A percentile compares a stretch with the other conserved stretches of the same genome.
These are phyloP conservation scores for Desmophyllum pertusum DNA, from an alignment of 92 coral and sea anemone species.

Conservation along the genomic window DNA sequence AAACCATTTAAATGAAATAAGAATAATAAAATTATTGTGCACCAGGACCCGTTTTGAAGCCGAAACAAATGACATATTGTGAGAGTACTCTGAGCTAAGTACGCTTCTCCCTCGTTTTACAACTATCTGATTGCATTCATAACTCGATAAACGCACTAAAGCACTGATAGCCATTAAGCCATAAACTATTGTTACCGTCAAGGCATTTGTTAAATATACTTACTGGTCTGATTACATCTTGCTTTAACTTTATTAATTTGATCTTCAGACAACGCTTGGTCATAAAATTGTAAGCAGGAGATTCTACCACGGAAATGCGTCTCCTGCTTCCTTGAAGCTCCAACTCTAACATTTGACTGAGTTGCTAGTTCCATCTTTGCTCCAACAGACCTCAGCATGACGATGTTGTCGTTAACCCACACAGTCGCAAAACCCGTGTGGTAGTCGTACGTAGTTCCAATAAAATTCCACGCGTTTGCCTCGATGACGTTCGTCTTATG, in stretches of 20 bases:
- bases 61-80: not conserved
- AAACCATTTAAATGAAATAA: too few relatives aligned
- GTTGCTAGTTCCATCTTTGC: constrained; percentile 53
- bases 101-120: not conserved
- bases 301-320: constrained; percentile 41
- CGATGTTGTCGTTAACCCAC: constrained; percentile 51
- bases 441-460: constrained; percentile 55
- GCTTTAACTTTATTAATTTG: constrained; percentile 39
- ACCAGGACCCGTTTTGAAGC: too few relatives aligned
- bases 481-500: constrained; percentile 1
- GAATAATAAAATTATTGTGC: too few relatives aligned
- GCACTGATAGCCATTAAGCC: not conserved
- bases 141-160: not conserved
- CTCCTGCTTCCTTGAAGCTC: constrained; percentile 20
- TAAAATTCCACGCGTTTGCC: constrained; percentile 52
- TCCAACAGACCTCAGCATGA: constrained; percentile 20
- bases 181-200: not conserved
- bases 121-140: not conserved
- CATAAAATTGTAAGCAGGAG: constrained; percentile 55
- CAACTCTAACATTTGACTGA: constrained; percentile 43
- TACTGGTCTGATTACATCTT: constrained; percentile 16
- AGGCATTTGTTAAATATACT: not conserved
- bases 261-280: constrained; percentile 46
- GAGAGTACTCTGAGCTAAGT: too few relatives aligned
- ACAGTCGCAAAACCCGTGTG: constrained; percentile 48